phyloP scores from a whole-genome alignment of 2,888 invertebrate genomes.

The Dicyrtomina minuta region DNA sequence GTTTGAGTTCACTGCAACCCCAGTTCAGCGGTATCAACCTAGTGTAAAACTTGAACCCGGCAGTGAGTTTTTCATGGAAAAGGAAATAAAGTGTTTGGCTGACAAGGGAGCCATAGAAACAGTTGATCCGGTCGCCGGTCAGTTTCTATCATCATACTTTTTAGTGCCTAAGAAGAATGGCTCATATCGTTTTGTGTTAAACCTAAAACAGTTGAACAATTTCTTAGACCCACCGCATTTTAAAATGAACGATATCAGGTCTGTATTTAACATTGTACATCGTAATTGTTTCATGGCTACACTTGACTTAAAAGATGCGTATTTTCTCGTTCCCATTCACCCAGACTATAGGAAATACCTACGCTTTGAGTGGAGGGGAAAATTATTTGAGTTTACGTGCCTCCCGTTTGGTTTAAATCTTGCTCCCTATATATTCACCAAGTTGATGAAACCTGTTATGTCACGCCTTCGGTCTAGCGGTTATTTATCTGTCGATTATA shows the following conservation, averaged over 20 bases:
- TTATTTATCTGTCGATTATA: neutral
- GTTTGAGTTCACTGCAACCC: neutral
- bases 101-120: neutral
- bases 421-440: slow-evolving; percentile 22
- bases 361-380: slow-evolving; percentile 3
- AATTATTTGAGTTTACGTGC: slow-evolving; percentile 15
- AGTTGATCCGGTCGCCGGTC: neutral
- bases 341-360: slow-evolving; percentile 2
- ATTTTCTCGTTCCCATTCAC: slow-evolving; percentile 8
- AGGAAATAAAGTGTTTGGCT: neutral
- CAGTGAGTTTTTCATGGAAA: too few species aligned
- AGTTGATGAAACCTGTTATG: slow-evolving; percentile 20
- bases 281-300: neutral
- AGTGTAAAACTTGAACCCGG: too few species aligned
- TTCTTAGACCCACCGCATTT: slow-evolving; percentile 13
- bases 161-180: slow-evolving; percentile 14
- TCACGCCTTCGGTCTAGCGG: neutral
- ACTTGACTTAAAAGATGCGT: slow-evolving; percentile 25
- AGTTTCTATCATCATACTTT: slow-evolving; percentile 17
- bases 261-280: neutral
- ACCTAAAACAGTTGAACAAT: slow-evolving; percentile 5
- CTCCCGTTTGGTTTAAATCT: slow-evolving; percentile 16
- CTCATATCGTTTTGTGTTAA: slow-evolving; percentile 13
- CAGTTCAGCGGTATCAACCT: too few species aligned
- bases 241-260: slow-evolving; percentile 26